phyloP scores from a whole-genome alignment of 53 echinoderm and acorn worm genomes.

The Temnopleurus reevesii region DNA sequence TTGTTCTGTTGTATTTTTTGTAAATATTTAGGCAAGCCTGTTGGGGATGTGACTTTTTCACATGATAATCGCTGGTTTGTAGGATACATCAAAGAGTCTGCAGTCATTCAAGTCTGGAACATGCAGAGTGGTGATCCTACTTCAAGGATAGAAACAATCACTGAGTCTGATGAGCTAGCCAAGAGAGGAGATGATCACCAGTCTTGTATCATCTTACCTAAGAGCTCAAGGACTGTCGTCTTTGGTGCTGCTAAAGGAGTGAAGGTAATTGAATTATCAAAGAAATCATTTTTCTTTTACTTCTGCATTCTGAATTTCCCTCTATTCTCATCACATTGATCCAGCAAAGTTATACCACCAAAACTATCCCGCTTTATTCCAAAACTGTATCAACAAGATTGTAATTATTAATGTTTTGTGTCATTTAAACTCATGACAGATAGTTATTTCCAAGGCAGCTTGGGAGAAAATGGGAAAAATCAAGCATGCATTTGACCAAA shows the following conservation, averaged over 20 bases:
- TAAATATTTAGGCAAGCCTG: slow-evolving; percentile 8
- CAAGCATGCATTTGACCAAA: too few relatives aligned
- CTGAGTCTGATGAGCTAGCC: background rate
- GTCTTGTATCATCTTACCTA: slow-evolving; percentile 18
- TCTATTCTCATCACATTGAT: too few relatives aligned
- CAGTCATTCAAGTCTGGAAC: slow-evolving; percentile 57
- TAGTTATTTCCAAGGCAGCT: too few relatives aligned
- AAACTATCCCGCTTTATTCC: too few relatives aligned
- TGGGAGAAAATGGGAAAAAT: too few relatives aligned
- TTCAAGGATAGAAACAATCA: background rate
- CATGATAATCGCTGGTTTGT: slow-evolving; percentile 63
- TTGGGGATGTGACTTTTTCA: slow-evolving; percentile 40
- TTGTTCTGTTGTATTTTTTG: too few relatives aligned
- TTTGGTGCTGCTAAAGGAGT: slow-evolving; percentile 9
- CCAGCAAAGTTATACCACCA: too few relatives aligned
- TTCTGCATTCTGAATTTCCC: background rate
- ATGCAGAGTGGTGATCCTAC: slow-evolving; percentile 70
- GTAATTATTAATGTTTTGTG: too few relatives aligned
- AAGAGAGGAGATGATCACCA: slow-evolving; percentile 39
- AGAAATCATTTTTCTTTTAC: background rate
- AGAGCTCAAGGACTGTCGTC: slow-evolving; percentile 6
- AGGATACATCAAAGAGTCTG: slow-evolving; percentile 47
- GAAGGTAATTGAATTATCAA: background rate
- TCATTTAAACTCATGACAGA: too few relatives aligned
- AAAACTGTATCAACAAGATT: too few relatives aligned